Base-by-base conservation (phyloP, 2,888 invertebrate species). In the Malthinus seriepunctatus region DNA sequence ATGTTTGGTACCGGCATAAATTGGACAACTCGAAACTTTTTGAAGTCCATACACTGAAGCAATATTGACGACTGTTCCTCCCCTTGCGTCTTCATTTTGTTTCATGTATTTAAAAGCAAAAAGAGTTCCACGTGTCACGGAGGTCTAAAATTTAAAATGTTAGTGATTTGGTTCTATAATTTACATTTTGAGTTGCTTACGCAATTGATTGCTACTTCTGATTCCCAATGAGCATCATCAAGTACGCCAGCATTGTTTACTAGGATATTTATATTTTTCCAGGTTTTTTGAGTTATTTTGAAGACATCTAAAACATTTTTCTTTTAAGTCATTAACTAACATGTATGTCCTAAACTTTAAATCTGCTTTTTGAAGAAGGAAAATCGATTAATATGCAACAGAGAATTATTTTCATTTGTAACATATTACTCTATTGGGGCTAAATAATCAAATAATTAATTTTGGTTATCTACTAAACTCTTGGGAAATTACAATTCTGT, bases 31-130 rank as follows among this genome's bases (percentile, higher is more conserved):
- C 8, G 82, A 81, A 33, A 83, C 74, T 1, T 82, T 73, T 65
- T 80, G 79, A 52, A 82, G 79, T 1, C 87, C 87, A 52, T 84
- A 80, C 37, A 85, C 82, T 1, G 88, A 86, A 1, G 87, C 82
- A 23, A 87, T 77, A 70, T 89, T 88, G 10, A 88, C 81, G 49
- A 89, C 88, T 88, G n/a, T 88, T 1, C 88, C 88, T 8, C 88
- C 88, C 10, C 73, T 74, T 0, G 84, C 84, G 0, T 82, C 80
- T 51, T 79, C 81, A 60, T 84, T 80, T 42, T 75, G 81, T n/a
- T 84, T 79, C 83, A 86, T 83, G 69, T 83, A 80, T 48, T 84
- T 78, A 70, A 83, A 76, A 34, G 80, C 85, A 38, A 84, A 78
- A 8, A 81, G 62, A 0, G 80, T 79, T 65, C 82, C 79, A 9